These are phyloP conservation scores for Manis crassicaudata DNA, from an alignment of 2,797 vertebrate genomes.

Conservation along the genomic window DNA sequence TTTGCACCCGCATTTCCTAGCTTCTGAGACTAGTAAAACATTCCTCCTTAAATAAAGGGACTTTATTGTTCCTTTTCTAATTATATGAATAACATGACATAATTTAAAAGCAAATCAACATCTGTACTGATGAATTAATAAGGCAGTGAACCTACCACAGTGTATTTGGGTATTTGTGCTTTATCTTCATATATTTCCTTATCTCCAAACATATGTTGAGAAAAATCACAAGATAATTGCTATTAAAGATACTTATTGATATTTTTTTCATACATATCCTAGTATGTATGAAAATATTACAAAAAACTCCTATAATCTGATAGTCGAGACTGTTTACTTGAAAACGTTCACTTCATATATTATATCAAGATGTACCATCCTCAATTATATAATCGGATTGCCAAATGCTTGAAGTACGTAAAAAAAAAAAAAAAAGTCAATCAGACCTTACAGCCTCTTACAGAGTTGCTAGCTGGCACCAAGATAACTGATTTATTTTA, in stretches of 20 bases:
- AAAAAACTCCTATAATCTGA: slow-evolving; percentile 22
- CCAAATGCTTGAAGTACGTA: background rate
- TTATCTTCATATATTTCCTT: background rate
- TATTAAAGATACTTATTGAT: slow-evolving; percentile 33
- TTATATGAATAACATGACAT: background rate
- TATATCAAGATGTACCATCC: background rate
- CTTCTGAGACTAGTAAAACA: slow-evolving; percentile 25
- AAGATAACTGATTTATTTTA: background rate
- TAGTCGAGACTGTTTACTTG: slow-evolving; percentile 25
- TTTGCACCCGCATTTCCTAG: background rate
- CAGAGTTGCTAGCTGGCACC: background rate
- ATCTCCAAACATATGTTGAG: background rate
- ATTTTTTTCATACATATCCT: slow-evolving; percentile 27
- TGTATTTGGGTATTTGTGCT: background rate
- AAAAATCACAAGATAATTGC: background rate
- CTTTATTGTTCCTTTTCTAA: background rate
- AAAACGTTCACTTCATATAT: slow-evolving; percentile 31
- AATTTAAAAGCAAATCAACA: background rate
- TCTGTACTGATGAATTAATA: background rate
- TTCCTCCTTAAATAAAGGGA: slow-evolving; percentile 28
- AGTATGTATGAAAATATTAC: slow-evolving; percentile 41
- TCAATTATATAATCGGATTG: background rate
- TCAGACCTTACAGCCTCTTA: background rate
- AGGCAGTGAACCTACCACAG: background rate
- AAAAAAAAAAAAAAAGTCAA: background rate